phyloP scores from a whole-genome alignment of 2,797 vertebrate genomes.

The Tapirus indicus region DNA sequence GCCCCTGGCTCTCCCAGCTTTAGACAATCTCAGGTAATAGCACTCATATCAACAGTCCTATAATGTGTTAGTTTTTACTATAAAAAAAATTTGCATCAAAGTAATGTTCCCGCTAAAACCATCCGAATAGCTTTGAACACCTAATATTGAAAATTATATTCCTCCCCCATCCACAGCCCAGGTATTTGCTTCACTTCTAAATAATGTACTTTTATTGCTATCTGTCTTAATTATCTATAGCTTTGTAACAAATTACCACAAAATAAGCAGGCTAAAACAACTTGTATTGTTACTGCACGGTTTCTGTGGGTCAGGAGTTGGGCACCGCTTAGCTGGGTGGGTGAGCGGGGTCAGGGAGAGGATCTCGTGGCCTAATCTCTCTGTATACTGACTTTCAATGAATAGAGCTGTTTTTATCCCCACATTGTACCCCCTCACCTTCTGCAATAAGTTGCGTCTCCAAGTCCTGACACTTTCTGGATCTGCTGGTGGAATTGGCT shows the following conservation, averaged over 20 bases:
- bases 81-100: neutral
- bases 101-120: neutral
- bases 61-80: neutral
- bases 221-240: neutral
- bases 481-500: neutral
- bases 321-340: neutral
- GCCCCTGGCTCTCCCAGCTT: too few relatives aligned
- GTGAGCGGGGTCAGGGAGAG: neutral
- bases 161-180: neutral
- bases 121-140: neutral
- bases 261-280: neutral
- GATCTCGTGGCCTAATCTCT: neutral
- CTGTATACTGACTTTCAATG: neutral
- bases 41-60: neutral
- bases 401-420: neutral
- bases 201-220: neutral
- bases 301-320: neutral
- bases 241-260: slow-evolving; percentile 7
- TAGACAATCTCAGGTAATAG: neutral
- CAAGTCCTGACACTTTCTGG: neutral
- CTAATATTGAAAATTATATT: neutral
- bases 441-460: neutral
- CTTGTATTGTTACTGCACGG: neutral
- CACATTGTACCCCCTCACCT: neutral
- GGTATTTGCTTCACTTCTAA: slow-evolving; percentile 14